Conservation (phyloP, 2,113 vertebrate species). For the Isurus oxyrinchus region DNA sequence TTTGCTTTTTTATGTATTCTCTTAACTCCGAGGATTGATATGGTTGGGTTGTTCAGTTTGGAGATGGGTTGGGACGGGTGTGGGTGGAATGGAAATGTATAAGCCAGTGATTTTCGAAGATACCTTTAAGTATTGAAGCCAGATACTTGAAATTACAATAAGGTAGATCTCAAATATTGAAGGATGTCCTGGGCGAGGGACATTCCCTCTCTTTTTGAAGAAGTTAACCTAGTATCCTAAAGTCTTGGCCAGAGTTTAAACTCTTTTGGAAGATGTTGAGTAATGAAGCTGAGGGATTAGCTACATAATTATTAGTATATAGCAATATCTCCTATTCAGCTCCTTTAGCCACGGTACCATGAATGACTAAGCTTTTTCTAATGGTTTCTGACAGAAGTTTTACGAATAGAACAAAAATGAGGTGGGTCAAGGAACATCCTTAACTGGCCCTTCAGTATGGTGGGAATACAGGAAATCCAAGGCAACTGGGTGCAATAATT, state of each 20-base stretch:
- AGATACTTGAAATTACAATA: neutral
- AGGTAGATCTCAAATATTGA: neutral
- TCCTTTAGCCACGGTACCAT: neutral
- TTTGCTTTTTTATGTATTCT: too few species aligned
- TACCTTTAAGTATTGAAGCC: neutral
- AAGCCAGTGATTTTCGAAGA: neutral
- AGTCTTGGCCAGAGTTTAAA: too few species aligned
- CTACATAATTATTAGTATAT: too few species aligned
- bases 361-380: neutral
- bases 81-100: neutral
- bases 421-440: neutral
- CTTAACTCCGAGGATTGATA: neutral
- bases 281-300: too few species aligned
- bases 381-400: neutral
- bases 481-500: neutral
- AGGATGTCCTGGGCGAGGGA: neutral
- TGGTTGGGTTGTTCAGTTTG: neutral
- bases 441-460: neutral
- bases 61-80: too few species aligned
- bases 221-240: neutral
- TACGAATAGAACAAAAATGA: neutral
- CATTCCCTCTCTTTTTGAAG: neutral
- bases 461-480: neutral
- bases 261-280: too few species aligned
- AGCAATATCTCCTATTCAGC: too few species aligned